Evolutionary conservation across 2,113 vertebrate species (phyloP), one percentile per base, ranked within the genome.

Genomic region (Pluvianellus socialis): DNA sequence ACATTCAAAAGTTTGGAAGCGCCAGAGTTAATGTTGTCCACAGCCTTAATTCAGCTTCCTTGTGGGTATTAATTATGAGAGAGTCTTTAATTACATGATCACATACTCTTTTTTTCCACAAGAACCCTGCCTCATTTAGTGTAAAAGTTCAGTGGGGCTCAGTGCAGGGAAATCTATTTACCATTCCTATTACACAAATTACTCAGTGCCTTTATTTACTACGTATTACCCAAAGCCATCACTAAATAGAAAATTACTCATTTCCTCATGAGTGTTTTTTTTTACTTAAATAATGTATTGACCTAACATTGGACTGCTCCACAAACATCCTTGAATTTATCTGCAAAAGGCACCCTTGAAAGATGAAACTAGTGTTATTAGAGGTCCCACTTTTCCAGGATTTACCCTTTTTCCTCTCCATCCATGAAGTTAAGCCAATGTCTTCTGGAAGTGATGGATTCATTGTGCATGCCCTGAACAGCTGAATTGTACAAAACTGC

Each of bases 171-270:
- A 92, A 91, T 72, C 26, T 90, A 87, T 94, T 95, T 95, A 89
- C 81, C 65, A 62, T 85, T 90, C 35, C 42, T 79, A 70, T 88
- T 90, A 92, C 6, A 66, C 45, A 94, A 90, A 95, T 88, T 95
- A 68, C 53, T 66, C 70, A 42, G 55, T 62, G 45, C 42, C 49
- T 93, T 86, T 96, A 86, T 96, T 95, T 95, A 88, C 52, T 93
- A 38, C 74, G 70, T 28, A 42, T 79, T 53, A 87, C 79, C 33
- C 70, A 86, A 90, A 88, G 71, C 24, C 74, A 90, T 66, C 45
- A 62, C 53, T 62, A 96, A 90, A 95, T 10, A 70, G 20, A 90
- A 90, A 96, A 90, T 76, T 80, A 74, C 86, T 96, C 10, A 84
- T 91, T 96, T 96, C 85, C 79, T 90, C 66, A 66, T 42, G 26